Evolutionary conservation across 2,888 invertebrate genomes (phyloP).

Genomic region (Halocaridina rubra): DNA sequence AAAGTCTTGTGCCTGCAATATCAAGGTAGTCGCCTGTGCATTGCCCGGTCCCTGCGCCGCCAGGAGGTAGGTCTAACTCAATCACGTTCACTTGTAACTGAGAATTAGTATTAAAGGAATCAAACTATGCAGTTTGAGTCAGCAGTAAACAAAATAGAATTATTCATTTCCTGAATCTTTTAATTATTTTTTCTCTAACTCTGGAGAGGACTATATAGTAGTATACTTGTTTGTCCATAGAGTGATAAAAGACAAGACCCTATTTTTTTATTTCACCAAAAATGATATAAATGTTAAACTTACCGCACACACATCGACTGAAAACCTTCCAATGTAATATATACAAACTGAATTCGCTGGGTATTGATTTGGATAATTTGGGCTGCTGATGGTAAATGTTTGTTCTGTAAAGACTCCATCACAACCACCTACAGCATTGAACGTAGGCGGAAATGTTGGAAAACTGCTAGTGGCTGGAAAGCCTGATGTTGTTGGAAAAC

Average conservation of each 20-base stretch:
- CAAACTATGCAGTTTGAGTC: too few species aligned
- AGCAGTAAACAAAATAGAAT: too few species aligned
- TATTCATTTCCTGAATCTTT: not conserved
- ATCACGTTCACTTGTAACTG: conserved; percentile 28
- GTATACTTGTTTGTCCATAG: not conserved
- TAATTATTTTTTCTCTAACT: too few species aligned
- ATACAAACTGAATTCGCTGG: conserved; percentile 17
- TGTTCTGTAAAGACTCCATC: conserved; percentile 10
- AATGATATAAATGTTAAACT: not conserved
- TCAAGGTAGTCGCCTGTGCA: conserved; percentile 31
- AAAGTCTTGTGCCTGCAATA: conserved; percentile 27
- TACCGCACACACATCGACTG: conserved; percentile 44
- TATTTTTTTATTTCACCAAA: not conserved
- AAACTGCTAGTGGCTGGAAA: conserved; percentile 16
- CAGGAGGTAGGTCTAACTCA: conserved; percentile 18
- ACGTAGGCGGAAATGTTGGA: not conserved
- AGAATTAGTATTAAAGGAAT: too few species aligned
- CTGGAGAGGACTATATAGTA: too few species aligned
- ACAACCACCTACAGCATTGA: not conserved
- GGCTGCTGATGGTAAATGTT: conserved; percentile 41
- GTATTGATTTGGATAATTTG: conserved; percentile 29
- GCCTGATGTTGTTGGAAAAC: not conserved
- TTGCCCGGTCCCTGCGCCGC: not conserved
- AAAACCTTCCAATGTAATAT: conserved; percentile 24
- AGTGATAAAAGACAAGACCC: not conserved